Conservation (phyloP, 2,888 invertebrate species). For the Agonopterix heracliana region DNA sequence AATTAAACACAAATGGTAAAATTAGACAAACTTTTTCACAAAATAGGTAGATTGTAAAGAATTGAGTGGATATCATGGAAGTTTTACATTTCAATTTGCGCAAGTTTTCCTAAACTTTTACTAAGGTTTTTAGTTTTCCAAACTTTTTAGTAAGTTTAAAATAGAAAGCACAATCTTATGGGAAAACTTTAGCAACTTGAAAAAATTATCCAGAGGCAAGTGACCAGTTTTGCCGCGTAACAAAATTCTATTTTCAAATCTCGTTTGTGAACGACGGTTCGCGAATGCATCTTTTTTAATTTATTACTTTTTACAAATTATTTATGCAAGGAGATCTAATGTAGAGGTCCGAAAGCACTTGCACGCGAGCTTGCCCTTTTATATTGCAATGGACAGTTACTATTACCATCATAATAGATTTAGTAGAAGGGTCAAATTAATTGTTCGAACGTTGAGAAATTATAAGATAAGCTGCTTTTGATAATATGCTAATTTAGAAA, state of each 20-base stretch:
- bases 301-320: slow-evolving; percentile 34
- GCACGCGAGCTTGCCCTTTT: slow-evolving; percentile 49
- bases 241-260: background rate
- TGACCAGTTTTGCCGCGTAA: too few relatives aligned
- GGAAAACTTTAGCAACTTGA: too few relatives aligned
- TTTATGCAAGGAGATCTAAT: slow-evolving; percentile 62
- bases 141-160: too few relatives aligned
- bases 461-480: background rate
- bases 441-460: slow-evolving; percentile 27
- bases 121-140: too few relatives aligned
- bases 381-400: slow-evolving; percentile 8
- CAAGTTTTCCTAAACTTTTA: too few relatives aligned
- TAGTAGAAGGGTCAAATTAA: slow-evolving; percentile 36
- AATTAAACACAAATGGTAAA: too few relatives aligned
- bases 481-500: background rate
- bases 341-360: slow-evolving; percentile 41
- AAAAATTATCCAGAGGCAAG: too few relatives aligned
- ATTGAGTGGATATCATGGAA: too few relatives aligned
- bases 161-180: too few relatives aligned
- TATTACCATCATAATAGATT: slow-evolving; percentile 59
- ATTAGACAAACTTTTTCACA: too few relatives aligned
- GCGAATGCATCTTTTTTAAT: slow-evolving; percentile 15
- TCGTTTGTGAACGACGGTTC: slow-evolving; percentile 2
- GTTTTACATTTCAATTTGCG: too few relatives aligned
- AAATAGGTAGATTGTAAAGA: too few relatives aligned